Base-by-base conservation (phyloP, 2,113 vertebrate genomes). In the Myotis brandtii region DNA sequence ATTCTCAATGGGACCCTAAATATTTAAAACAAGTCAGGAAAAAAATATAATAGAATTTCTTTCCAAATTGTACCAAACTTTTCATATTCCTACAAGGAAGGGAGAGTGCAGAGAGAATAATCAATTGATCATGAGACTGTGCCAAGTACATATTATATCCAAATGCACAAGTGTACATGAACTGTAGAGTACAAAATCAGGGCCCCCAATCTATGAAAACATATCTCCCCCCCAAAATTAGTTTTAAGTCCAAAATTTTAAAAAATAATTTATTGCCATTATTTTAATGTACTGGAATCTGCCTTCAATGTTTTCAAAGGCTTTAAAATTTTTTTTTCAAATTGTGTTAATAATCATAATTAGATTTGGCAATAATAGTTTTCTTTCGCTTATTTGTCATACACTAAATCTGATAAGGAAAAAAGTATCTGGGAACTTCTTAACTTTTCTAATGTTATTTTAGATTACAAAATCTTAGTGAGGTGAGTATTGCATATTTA, bases 381-480 rank as follows among this genome's bases (percentile, higher is more conserved):
- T 91, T 85, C 23, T 94, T 89, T 50, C 87, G 59, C 2, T 89
- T 80, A 43, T 91, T 88, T 75, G n/a, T 40, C 43, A 77, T 80
- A 54, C 7, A 69, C 25, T 86, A 2, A 54, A 10, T 70, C 23
- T 70, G 43, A 76, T 80, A 79, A 79, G 86, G 62, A 70, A 72
- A 90, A 79, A 85, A 66, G 30, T 20, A 66, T 37, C 17, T 75
- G 14, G 9, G 64, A 75, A 64, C 59, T 93, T 70, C 9, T 80
- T 79, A 73, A 82, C 13, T 95, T 90, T 93, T 75, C 66, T 81
- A 62, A 11, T 80, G 20, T 91, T 75, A 64, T 77, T 90, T 91
- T 95, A 23, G 40, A 46, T 40, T 37, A 79, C 52, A 87, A 87
- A 89, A 82, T 85, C 30, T 81, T 73, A 90, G 27, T 27, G 56